Evolutionary conservation across 2,888 invertebrate species (phyloP).

Genomic region (Acanthacorydalis orientalis): DNA sequence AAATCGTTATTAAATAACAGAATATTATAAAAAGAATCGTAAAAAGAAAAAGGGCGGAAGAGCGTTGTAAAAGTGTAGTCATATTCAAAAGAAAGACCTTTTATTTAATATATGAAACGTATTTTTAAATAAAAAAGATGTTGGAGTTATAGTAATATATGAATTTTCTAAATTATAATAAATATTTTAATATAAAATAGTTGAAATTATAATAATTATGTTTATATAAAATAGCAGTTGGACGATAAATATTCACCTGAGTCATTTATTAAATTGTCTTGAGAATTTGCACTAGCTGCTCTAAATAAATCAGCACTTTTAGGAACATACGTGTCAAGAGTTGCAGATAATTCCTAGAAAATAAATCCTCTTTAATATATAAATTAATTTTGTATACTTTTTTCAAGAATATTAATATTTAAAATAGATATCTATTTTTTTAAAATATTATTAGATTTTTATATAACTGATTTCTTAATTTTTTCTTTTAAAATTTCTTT

Average conservation of each 20-base stretch:
- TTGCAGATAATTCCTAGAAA: conserved; percentile 58
- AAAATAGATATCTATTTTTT: no score
- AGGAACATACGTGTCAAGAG: conserved; percentile 59
- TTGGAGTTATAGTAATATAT: no score
- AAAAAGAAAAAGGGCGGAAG: not conserved
- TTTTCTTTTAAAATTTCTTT: no score
- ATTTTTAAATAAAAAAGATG: no score
- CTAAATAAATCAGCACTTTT: conserved; percentile 54
- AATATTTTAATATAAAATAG: no score
- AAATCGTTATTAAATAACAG: not conserved
- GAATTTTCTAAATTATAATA: not conserved
- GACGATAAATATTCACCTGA: not conserved
- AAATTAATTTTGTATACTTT: not conserved
- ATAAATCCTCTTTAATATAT: not conserved
- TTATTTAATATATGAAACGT: no score
- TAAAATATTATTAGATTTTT: no score
- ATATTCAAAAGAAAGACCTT: not conserved
- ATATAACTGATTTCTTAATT: no score
- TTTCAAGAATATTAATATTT: no score
- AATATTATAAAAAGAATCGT: not conserved
- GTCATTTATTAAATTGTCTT: conserved; percentile 15
- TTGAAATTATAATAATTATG: not conserved
- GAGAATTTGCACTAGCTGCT: conserved; percentile 31
- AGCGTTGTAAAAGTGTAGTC: not conserved
- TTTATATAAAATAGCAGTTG: not conserved